A percentile compares a stretch with the other conserved stretches of the same genome.
phyloP scores from a whole-genome alignment of 2,888 invertebrate species.

The Boloria euphrosyne region DNA sequence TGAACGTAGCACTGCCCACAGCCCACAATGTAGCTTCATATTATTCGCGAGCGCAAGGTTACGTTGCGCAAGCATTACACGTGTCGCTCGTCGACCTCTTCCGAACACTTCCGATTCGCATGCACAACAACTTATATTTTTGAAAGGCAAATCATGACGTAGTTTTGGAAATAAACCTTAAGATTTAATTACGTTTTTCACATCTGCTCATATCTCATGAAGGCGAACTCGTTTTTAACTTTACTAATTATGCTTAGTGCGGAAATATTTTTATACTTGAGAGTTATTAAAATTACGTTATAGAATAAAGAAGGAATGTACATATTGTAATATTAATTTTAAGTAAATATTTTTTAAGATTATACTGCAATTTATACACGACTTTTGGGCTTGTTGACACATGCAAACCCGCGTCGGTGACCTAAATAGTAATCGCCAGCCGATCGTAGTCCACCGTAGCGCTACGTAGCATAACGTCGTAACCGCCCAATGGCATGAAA shows the following conservation, averaged over 20 bases:
- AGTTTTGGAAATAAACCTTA: slow-evolving; percentile 57
- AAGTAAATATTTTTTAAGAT: neutral
- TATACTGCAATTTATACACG: slow-evolving; percentile 6
- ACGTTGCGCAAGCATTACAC: slow-evolving; percentile 73
- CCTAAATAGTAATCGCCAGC: slow-evolving; percentile 44
- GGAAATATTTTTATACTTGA: too few species aligned
- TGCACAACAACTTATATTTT: slow-evolving; percentile 65
- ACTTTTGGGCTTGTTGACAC: slow-evolving; percentile 20
- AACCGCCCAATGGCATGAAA: slow-evolving; percentile 33
- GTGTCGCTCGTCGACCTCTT: slow-evolving; percentile 72
- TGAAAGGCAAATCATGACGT: slow-evolving; percentile 66
- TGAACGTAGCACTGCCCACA: neutral
- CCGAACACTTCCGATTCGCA: slow-evolving; percentile 79
- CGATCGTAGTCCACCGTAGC: slow-evolving; percentile 47
- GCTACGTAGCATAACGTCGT: slow-evolving; percentile 47
- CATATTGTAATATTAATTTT: neutral
- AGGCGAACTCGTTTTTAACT: neutral
- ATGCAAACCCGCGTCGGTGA: slow-evolving; percentile 44
- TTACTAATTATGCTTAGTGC: too few species aligned
- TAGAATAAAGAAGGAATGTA: neutral
- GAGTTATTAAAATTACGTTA: too few species aligned
- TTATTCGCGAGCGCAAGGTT: slow-evolving; percentile 78
- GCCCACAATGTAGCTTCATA: slow-evolving; percentile 42
- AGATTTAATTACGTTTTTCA: slow-evolving; percentile 32
- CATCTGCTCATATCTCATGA: slow-evolving; percentile 42